A percentile compares a stretch with the other conserved stretches of the same genome.
These are phyloP conservation scores for Agriopis leucophaearia DNA, from an alignment of 2,888 invertebrate species.

Conservation along the genomic window DNA sequence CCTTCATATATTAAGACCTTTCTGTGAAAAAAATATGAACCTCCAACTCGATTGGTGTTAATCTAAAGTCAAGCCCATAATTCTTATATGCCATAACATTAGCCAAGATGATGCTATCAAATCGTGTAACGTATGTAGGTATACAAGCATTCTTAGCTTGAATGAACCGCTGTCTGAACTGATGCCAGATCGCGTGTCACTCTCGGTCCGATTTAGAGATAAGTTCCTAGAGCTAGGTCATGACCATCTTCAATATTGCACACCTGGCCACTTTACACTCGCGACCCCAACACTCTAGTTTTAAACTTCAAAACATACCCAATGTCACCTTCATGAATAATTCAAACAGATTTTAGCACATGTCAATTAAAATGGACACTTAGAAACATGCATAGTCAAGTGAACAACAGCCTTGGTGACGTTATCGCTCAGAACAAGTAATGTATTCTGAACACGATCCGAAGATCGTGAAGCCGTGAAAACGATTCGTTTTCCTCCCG, in stretches of 20 bases:
- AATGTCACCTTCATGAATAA: conserved; percentile 43
- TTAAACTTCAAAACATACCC: conserved; percentile 32
- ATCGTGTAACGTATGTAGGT: conserved; percentile 55
- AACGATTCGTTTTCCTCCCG: conserved; percentile 71
- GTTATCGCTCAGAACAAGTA: conserved; percentile 64
- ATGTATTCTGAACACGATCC: conserved; percentile 67
- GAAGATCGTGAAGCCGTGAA: conserved; percentile 70
- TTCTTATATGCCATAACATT: background rate
- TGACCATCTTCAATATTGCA: conserved; percentile 60
- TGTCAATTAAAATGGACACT: conserved; percentile 44
- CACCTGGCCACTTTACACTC: conserved; percentile 56
- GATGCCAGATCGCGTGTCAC: conserved; percentile 73
- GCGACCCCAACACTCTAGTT: conserved; percentile 30
- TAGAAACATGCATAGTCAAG: conserved; percentile 51
- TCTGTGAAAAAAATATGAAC: too few species aligned
- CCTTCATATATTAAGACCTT: too few species aligned
- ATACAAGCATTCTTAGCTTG: conserved; percentile 59
- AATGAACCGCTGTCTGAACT: conserved; percentile 76
- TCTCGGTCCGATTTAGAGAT: conserved; percentile 65
- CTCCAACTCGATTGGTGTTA: too few species aligned
- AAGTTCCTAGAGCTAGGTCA: conserved; percentile 71
- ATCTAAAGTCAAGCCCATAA: too few species aligned
- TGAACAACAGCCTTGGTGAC: conserved; percentile 51
- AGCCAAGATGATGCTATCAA: conserved; percentile 40
- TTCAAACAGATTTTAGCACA: conserved; percentile 28